phyloP scores from a whole-genome alignment of 2,797 vertebrate genomes.

The Monodelphis domestica region DNA sequence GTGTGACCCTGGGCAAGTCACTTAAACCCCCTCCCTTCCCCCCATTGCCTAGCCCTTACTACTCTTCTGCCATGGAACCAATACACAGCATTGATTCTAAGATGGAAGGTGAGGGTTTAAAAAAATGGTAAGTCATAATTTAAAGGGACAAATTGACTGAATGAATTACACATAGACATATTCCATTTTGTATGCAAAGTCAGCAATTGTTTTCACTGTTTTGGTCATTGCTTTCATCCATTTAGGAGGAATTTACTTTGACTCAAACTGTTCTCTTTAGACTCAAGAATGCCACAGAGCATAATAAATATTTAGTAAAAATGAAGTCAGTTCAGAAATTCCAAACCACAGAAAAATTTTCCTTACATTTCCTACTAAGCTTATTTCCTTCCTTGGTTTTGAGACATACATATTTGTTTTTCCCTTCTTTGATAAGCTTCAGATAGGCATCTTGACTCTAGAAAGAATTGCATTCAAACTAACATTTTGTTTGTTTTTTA shows the following conservation, averaged over 20 bases:
- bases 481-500: background rate
- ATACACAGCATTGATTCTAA: too few species aligned
- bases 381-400: background rate
- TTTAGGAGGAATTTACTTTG: background rate
- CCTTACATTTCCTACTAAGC: background rate
- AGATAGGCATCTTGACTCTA: background rate
- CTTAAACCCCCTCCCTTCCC: too few species aligned
- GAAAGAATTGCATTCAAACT: background rate
- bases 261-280: background rate
- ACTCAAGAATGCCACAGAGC: background rate
- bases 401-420: slow-evolving; percentile 84
- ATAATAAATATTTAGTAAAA: background rate
- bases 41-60: too few species aligned
- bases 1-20: too few species aligned
- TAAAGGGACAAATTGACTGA: background rate
- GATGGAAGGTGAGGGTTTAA: too few species aligned
- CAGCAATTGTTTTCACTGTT: background rate
- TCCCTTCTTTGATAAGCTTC: slow-evolving; percentile 77
- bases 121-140: background rate
- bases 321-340: background rate
- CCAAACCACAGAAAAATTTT: background rate
- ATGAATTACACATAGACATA: background rate
- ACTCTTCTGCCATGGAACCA: too few species aligned
- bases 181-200: background rate
- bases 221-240: background rate